Percentiles rank a stretch among this genome's conserved stretches.
These are phyloP conservation scores for Crotalus tigris DNA, from an alignment of 2,113 vertebrate genomes.

Conservation along the genomic window DNA sequence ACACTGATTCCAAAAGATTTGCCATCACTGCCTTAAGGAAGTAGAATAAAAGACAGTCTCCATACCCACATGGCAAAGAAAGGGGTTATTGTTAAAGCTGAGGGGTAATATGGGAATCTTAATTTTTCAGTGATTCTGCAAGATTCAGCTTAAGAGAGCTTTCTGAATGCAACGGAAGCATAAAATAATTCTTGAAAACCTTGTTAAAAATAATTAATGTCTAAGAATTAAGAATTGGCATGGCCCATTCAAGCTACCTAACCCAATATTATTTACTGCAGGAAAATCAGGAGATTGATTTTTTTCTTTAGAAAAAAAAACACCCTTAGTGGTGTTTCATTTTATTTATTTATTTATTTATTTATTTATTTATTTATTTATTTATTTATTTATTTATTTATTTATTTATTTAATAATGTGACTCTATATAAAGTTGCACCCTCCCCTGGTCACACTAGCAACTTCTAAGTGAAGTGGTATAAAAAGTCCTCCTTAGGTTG, in stretches of 20 bases:
- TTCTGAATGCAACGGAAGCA: background rate
- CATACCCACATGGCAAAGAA: background rate
- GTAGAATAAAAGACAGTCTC: background rate
- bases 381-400: background rate
- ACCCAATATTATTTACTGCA: background rate
- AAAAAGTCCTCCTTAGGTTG: background rate
- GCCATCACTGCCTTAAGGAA: background rate
- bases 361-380: background rate
- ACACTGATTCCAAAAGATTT: background rate
- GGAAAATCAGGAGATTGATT: background rate
- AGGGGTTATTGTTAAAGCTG: background rate
- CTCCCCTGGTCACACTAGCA: fast-evolving
- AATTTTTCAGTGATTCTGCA: background rate
- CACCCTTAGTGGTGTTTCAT: background rate
- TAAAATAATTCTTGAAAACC: background rate
- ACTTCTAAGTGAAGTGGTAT: background rate
- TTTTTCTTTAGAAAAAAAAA: background rate
- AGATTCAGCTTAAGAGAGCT: background rate
- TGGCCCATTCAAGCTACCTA: background rate
- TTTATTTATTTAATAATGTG: background rate
- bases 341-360: background rate
- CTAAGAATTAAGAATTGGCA: background rate
- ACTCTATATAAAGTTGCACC: no score
- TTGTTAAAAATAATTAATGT: background rate
- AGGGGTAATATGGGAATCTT: background rate